These are phyloP conservation scores for Gasterosteus aculeatus DNA, from an alignment of 2,113 vertebrate species.

Conservation along the genomic window DNA sequence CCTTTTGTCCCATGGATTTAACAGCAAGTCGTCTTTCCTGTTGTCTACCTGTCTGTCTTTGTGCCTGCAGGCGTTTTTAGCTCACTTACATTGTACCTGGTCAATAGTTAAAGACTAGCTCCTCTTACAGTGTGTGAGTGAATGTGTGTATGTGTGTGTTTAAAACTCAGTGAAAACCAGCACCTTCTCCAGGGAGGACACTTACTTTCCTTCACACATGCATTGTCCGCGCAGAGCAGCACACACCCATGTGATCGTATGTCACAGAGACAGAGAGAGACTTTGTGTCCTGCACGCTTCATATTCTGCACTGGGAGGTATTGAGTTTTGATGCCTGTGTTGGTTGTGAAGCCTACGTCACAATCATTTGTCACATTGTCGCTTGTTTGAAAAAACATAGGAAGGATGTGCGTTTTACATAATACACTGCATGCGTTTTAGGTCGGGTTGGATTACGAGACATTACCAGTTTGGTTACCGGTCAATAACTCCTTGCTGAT, in stretches of 20 bases:
- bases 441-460: conserved; percentile 32
- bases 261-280: conserved; percentile 40
- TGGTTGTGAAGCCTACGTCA: conserved; percentile 15
- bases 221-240: conserved; percentile 63
- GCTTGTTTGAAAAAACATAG: conserved; percentile 8
- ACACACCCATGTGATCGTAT: conserved; percentile 77
- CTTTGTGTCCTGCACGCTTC: conserved; percentile 29
- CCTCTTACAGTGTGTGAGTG: conserved; percentile 22
- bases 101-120: conserved; percentile 56
- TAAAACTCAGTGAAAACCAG: conserved; percentile 74
- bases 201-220: conserved; percentile 65
- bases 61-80: conserved; percentile 66
- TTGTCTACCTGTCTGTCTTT: conserved; percentile 63
- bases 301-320: conserved; percentile 8
- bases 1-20: conserved; percentile 57
- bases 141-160: conserved; percentile 15
- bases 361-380: conserved; percentile 17
- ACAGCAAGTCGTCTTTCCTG: conserved; percentile 58
- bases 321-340: conserved; percentile 28
- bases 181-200: conserved; percentile 67
- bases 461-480: conserved; percentile 17
- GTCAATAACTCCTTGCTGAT: conserved; percentile 13
- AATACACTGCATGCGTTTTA: conserved; percentile 9
- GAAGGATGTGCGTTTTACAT: conserved; percentile 1
- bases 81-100: conserved; percentile 51